A percentile compares a stretch with the other conserved stretches of the same genome.
Evolutionary conservation across 2,888 invertebrate genomes (phyloP).

Genomic region (Andrena chrysosceles): DNA sequence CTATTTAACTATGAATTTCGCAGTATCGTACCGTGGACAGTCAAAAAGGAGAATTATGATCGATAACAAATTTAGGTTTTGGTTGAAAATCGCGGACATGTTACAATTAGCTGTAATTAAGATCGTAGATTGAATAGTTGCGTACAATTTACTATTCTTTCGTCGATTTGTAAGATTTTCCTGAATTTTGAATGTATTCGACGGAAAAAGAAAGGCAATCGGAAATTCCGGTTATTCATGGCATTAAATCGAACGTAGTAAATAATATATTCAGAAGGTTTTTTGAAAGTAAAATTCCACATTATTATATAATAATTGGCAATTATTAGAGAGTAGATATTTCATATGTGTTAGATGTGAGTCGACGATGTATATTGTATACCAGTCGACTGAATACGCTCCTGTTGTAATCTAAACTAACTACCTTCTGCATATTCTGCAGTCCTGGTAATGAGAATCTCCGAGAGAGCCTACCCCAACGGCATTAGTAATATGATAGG

Average conservation of each 20-base stretch:
- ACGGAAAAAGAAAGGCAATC: no score
- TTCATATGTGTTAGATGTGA: not conserved
- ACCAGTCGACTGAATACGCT: not conserved
- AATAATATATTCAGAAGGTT: not conserved
- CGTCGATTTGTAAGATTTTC: no score
- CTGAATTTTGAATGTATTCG: no score
- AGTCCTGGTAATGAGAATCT: slow-evolving; percentile 74
- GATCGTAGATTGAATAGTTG: not conserved
- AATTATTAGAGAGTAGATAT: not conserved
- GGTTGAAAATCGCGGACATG: not conserved
- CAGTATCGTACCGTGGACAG: no score
- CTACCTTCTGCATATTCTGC: slow-evolving; percentile 62
- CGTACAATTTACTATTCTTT: no score
- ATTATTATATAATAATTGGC: not conserved
- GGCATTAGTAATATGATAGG: slow-evolving; percentile 61
- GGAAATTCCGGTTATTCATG: no score
- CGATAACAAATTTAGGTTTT: no score
- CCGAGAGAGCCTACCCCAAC: slow-evolving; percentile 79
- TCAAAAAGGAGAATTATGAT: no score
- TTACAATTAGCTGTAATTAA: not conserved
- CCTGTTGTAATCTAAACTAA: slow-evolving; percentile 21
- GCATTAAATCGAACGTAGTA: not conserved
- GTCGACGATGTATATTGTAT: no score
- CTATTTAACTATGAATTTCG: no score
- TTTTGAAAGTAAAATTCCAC: not conserved